These are phyloP conservation scores for Chymomyza costata DNA, from an alignment of 1,140 invertebrate genomes.

Conservation along the genomic window DNA sequence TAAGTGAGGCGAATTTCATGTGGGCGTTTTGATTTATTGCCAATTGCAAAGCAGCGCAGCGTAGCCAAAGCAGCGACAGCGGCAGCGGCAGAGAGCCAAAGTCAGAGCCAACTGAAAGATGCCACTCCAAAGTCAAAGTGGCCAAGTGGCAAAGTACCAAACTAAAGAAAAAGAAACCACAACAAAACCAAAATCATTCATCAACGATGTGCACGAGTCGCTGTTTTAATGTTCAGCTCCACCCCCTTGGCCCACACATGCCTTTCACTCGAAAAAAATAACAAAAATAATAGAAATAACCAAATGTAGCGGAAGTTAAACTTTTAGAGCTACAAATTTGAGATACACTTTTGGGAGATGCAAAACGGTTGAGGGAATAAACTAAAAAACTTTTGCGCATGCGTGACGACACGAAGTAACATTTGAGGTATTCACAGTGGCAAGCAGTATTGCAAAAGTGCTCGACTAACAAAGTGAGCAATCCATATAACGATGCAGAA, in stretches of 20 bases:
- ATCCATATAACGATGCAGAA: too few species aligned
- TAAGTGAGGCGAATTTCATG: slow-evolving; percentile 29
- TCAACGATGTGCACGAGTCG: slow-evolving; percentile 29
- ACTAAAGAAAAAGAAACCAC: slow-evolving; percentile 11
- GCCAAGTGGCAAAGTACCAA: slow-evolving; percentile 4
- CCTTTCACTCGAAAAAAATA: slow-evolving; percentile 9
- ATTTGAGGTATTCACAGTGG: too few species aligned
- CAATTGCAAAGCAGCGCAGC: slow-evolving; percentile 44
- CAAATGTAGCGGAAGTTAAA: too few species aligned
- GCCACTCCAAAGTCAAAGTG: slow-evolving; percentile 9
- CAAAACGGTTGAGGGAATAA: too few species aligned
- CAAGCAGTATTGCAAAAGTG: too few species aligned
- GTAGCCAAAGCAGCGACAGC: not conserved
- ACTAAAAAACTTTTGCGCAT: too few species aligned
- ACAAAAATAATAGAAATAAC: too few species aligned
- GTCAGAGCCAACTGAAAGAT: slow-evolving; percentile 9
- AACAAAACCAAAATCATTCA: slow-evolving; percentile 26
- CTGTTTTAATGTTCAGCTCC: too few species aligned
- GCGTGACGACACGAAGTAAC: too few species aligned
- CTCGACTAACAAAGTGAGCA: too few species aligned
- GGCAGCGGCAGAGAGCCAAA: not conserved
- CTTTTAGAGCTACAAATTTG: too few species aligned
- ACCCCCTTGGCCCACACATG: slow-evolving; percentile 27
- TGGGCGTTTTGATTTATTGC: slow-evolving; percentile 71
- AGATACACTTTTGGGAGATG: too few species aligned